Percentiles rank a stretch among this genome's conserved stretches.
Conservation (phyloP, 1,140 invertebrate genomes). For the Eumeta japonica region DNA sequence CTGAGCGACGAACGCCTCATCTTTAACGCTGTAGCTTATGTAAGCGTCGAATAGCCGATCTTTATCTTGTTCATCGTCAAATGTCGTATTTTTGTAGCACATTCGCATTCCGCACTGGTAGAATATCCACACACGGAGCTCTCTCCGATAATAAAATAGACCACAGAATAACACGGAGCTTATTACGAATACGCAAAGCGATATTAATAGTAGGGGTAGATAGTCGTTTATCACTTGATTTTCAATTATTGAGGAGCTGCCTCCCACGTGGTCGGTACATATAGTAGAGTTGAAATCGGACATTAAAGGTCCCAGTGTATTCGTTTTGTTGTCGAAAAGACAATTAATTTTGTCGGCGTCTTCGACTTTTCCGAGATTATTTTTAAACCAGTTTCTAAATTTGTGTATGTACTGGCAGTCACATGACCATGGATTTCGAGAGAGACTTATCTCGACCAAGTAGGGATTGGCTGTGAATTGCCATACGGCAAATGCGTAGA, state of each 20-base stretch:
- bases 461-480: conserved; percentile 73
- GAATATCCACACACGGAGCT: conserved; percentile 83
- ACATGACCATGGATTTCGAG: conserved; percentile 88
- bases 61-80: conserved; percentile 73
- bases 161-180: conserved; percentile 72
- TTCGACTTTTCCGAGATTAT: conserved; percentile 71
- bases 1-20: conserved; percentile 84
- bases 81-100: conserved; percentile 77
- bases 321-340: conserved; percentile 66
- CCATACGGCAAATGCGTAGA: conserved; percentile 78
- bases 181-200: conserved; percentile 70
- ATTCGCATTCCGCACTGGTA: conserved; percentile 81
- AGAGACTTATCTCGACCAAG: conserved; percentile 74
- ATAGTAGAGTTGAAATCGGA: conserved; percentile 69
- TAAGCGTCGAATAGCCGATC: conserved; percentile 88
- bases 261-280: conserved; percentile 65
- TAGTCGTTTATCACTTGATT: conserved; percentile 77
- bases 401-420: conserved; percentile 80
- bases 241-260: conserved; percentile 69
- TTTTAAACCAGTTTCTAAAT: conserved; percentile 74
- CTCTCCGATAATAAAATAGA: conserved; percentile 77
- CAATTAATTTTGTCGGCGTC: conserved; percentile 69
- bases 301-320: conserved; percentile 60
- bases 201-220: conserved; percentile 73
- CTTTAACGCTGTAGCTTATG: conserved; percentile 86